phyloP scores from a whole-genome alignment of 2,888 invertebrate genomes.

The Pasiphila rectangulata region DNA sequence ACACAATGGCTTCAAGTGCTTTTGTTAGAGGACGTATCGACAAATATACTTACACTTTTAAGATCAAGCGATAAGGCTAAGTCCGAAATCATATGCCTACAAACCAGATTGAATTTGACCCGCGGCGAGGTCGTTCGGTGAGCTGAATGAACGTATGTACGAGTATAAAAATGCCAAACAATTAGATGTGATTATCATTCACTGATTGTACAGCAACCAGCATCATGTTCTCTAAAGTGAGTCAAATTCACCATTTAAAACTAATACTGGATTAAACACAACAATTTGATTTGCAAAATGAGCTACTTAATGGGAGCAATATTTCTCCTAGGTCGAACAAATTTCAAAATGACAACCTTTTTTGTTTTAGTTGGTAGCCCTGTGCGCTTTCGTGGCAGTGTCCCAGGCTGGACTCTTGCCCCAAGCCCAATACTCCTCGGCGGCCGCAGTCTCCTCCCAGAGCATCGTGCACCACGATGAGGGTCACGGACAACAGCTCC shows the following conservation, averaged over 20 bases:
- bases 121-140: conserved; percentile 46
- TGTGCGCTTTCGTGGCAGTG: conserved; percentile 40
- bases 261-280: too few species aligned
- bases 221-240: conserved; percentile 64
- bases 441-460: conserved; percentile 58
- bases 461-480: too few species aligned
- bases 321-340: too few species aligned
- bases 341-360: too few species aligned
- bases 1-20: too few species aligned
- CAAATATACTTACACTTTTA: conserved; percentile 8
- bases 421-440: conserved; percentile 55
- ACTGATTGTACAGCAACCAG: conserved; percentile 40
- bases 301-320: too few species aligned
- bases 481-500: too few species aligned
- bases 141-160: conserved; percentile 29
- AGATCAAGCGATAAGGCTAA: conserved; percentile 28
- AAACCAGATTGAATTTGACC: conserved; percentile 36
- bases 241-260: too few species aligned
- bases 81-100: conserved; percentile 18
- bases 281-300: too few species aligned
- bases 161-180: conserved; percentile 42
- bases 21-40: too few species aligned
- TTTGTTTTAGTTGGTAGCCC: conserved; percentile 46
- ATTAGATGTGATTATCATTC: conserved; percentile 36
- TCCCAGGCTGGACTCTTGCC: conserved; percentile 47